Conservation (phyloP, 1,140 invertebrate genomes). For the Frieseomelitta varia region DNA sequence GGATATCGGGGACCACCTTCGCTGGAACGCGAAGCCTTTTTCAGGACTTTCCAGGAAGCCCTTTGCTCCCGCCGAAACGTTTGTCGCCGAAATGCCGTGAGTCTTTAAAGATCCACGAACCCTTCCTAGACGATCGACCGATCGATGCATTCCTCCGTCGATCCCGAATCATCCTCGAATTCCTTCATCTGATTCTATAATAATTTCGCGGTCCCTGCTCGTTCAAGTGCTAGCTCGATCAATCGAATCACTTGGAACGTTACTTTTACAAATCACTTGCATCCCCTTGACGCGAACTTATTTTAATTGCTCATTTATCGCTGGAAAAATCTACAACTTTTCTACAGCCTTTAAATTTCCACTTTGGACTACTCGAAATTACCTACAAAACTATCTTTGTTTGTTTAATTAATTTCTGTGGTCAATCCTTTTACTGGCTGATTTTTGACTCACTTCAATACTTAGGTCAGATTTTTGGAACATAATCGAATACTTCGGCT, state of each 20-base stretch:
- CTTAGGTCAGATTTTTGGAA: no score
- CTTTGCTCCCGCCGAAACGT: conserved; percentile 67
- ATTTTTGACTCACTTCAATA: no score
- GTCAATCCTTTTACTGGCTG: no score
- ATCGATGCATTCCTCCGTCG: conserved; percentile 53
- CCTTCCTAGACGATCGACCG: conserved; percentile 51
- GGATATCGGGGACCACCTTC: conserved; percentile 52
- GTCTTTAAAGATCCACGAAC: conserved; percentile 59
- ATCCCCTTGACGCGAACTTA: no score
- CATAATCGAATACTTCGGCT: no score
- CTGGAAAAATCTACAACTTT: no score
- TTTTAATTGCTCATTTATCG: no score
- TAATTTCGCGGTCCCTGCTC: conserved; percentile 18
- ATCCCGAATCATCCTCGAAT: conserved; percentile 42
- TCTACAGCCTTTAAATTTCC: no score
- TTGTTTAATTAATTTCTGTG: no score
- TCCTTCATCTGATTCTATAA: conserved; percentile 42
- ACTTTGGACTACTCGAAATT: no score
- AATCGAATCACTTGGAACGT: neutral
- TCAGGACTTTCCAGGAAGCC: conserved; percentile 71
- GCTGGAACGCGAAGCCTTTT: conserved; percentile 49
- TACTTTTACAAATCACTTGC: no score
- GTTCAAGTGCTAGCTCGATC: conserved; percentile 20
- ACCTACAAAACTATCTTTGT: no score
- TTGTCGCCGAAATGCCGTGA: conserved; percentile 40